These are phyloP conservation scores for Drosophila dives DNA, from an alignment of 2,888 invertebrate genomes.

Conservation along the genomic window DNA sequence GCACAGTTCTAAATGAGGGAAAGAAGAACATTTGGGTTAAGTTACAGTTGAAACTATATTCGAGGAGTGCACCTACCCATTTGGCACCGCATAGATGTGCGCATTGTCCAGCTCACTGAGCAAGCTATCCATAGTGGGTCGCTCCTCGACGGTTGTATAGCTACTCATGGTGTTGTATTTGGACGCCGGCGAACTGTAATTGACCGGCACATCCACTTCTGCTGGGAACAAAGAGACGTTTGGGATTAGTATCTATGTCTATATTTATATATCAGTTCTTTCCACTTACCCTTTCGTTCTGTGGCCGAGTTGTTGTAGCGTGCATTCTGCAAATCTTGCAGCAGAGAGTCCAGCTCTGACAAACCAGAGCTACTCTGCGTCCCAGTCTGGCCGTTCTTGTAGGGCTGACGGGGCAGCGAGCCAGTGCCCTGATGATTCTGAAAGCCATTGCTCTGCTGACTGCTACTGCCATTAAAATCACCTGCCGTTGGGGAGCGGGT, in stretches of 20 bases:
- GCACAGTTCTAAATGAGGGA: slow-evolving; percentile 56
- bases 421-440: slow-evolving; percentile 79
- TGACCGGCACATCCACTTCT: slow-evolving; percentile 80
- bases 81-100: slow-evolving; percentile 88
- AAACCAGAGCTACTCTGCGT: slow-evolving; percentile 87
- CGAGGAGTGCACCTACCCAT: slow-evolving; percentile 87
- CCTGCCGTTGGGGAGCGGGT: slow-evolving; percentile 74
- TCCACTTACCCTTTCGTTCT: slow-evolving; percentile 85
- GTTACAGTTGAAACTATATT: neutral
- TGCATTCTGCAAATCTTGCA: slow-evolving; percentile 95
- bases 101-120: slow-evolving; percentile 91
- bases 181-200: slow-evolving; percentile 84
- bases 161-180: slow-evolving; percentile 82
- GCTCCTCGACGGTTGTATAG: slow-evolving; percentile 82
- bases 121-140: slow-evolving; percentile 95
- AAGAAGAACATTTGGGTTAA: neutral
- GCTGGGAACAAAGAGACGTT: neutral
- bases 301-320: slow-evolving; percentile 86
- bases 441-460: slow-evolving; percentile 74
- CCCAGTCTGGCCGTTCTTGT: slow-evolving; percentile 57
- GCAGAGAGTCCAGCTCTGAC: slow-evolving; percentile 95
- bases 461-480: slow-evolving; percentile 68
- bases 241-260: neutral
- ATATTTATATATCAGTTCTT: neutral
- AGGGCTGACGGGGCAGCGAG: slow-evolving; percentile 72